phyloP scores from a whole-genome alignment of 2,888 invertebrate genomes.

The Callimorpha dominula region DNA sequence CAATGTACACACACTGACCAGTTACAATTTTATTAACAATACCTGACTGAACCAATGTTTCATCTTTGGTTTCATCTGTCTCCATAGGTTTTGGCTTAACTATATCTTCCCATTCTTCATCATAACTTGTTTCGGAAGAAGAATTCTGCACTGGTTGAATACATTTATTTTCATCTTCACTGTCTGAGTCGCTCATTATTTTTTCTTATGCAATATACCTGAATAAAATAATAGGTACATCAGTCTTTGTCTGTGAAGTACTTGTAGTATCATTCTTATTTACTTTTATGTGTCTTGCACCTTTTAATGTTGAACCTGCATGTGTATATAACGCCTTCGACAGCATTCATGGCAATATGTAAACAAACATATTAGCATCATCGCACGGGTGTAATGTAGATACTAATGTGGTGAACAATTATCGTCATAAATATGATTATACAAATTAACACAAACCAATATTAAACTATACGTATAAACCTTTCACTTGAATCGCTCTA shows the following conservation, averaged over 20 bases:
- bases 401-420: no score
- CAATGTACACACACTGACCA: no score
- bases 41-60: slow-evolving; percentile 43
- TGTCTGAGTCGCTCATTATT: slow-evolving; percentile 60
- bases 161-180: slow-evolving; percentile 55
- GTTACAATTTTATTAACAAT: neutral
- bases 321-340: neutral
- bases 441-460: no score
- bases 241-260: no score
- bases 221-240: neutral
- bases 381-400: no score
- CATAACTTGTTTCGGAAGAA: slow-evolving; percentile 70
- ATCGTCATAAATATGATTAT: no score
- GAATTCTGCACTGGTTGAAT: slow-evolving; percentile 44
- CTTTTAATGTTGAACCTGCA: neutral
- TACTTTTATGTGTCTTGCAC: no score
- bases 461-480: no score
- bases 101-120: slow-evolving; percentile 56
- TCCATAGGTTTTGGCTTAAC: slow-evolving; percentile 9
- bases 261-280: no score
- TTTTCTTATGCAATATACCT: neutral
- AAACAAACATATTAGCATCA: no score
- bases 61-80: slow-evolving; percentile 36
- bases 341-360: neutral
- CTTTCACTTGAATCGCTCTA: no score